A percentile compares a stretch with the other conserved stretches of the same genome.
These are phyloP conservation scores for Chloromyia formosa DNA, from an alignment of 2,888 invertebrate genomes.

Conservation along the genomic window DNA sequence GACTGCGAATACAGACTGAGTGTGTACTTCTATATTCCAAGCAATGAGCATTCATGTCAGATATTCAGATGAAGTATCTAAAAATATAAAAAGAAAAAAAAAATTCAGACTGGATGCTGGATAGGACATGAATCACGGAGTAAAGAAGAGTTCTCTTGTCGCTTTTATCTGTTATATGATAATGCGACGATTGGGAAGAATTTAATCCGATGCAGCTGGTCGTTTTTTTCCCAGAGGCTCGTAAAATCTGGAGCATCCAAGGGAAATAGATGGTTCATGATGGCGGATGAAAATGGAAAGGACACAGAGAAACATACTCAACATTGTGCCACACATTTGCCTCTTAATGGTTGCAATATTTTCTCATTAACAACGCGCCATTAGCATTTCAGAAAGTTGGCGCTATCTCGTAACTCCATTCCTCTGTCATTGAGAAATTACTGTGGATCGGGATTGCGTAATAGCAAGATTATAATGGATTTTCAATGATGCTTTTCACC, in stretches of 20 bases:
- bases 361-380: background rate
- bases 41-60: too few relatives aligned
- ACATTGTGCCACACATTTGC: background rate
- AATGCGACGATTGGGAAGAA: slow-evolving; percentile 31
- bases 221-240: background rate
- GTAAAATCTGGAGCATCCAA: background rate
- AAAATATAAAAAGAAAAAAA: too few relatives aligned
- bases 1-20: too few relatives aligned
- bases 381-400: background rate
- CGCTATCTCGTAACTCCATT: background rate
- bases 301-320: background rate
- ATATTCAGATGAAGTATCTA: too few relatives aligned
- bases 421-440: background rate
- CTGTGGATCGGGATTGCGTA: background rate
- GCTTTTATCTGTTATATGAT: background rate
- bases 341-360: slow-evolving; percentile 1
- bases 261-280: background rate
- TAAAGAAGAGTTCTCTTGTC: slow-evolving; percentile 1
- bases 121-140: background rate
- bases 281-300: background rate
- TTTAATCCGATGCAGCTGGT: slow-evolving; percentile 41
- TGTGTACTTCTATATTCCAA: too few relatives aligned
- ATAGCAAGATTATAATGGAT: slow-evolving; percentile 1
- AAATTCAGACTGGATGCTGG: too few relatives aligned
- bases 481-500: slow-evolving; percentile 1